Base-by-base conservation (phyloP, 92 coral and sea anemone genomes). In the Porites lobata region DNA sequence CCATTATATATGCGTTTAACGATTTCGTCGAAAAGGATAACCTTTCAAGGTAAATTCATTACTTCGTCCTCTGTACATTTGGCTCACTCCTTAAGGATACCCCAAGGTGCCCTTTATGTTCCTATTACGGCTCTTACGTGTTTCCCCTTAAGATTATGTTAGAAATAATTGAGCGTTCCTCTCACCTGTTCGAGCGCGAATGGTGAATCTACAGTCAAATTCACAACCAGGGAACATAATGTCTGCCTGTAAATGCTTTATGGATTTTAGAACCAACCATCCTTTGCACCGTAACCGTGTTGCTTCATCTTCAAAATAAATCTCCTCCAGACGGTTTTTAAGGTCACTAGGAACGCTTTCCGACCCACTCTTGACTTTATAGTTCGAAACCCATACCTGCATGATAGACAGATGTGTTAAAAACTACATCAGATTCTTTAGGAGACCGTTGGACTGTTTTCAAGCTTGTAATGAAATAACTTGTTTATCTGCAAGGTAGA, bases 341-440 rank as follows among this genome's bases (percentile, higher is more conserved):
- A 80, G 62, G 24, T 80, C 85, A 65, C 69, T 69, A 58, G 70
- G 82, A 19, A 66, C 20, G 6, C 67, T 51, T 1, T 80, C 85
- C 76, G 62, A 26, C 50, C 17, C 62, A 22, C 13, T 77, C 29
- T 24, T 14, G 52, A 7, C 29, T 21, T 32, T 47, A 4, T 62
- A 22, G 8, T 61, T 77, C 19, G 82, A 69, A 18, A 80, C 76
- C 85, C 85, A 80, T 9, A 80, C 62, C 85, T 80, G 65, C 29
- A 29, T 68, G 15, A 68, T 20, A 20, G 6, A 56, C 11, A 56
- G 0, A 38, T 38, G 6, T 38, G 47, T 38, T 38, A 38, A 56
- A 56, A 56, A 56, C 11, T 56, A 10, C 61, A 10, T 56, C 61
- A 56, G 61, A 38, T 38, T 38, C 47, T 38, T 38, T 38, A 3